Percentiles rank a stretch among this genome's conserved stretches.
Evolutionary conservation across 1,140 invertebrate genomes (phyloP).

Genomic region (Eupristina koningsbergeri): DNA sequence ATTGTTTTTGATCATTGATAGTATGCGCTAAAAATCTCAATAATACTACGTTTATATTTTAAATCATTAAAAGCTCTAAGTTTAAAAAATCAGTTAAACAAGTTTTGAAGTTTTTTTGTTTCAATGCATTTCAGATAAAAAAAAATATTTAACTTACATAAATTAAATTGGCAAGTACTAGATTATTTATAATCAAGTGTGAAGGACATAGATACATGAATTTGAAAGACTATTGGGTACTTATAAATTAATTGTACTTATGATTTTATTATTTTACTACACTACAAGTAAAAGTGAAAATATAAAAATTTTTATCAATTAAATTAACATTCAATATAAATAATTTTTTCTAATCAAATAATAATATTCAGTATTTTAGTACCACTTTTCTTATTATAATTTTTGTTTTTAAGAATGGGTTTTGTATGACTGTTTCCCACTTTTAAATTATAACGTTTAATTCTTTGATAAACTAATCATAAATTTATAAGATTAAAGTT

Average conservation of each 20-base stretch:
- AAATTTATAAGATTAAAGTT: background rate
- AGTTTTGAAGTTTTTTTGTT: constrained; percentile 16
- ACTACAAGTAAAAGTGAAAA: background rate
- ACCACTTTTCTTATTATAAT: background rate
- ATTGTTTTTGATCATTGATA: constrained; percentile 36
- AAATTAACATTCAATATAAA: background rate
- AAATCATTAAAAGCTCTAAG: background rate
- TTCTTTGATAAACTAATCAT: background rate
- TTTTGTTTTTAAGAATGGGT: background rate
- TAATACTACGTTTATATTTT: constrained; percentile 31
- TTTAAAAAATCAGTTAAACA: background rate
- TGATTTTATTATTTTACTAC: background rate
- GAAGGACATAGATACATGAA: constrained; percentile 16
- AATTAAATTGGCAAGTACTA: constrained; percentile 17
- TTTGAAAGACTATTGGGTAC: constrained; percentile 41
- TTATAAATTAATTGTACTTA: background rate
- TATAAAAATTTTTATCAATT: background rate
- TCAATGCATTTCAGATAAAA: background rate
- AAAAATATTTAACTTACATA: background rate
- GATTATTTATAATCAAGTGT: background rate
- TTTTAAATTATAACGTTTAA: background rate
- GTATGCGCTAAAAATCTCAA: constrained; percentile 42
- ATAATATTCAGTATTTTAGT: background rate
- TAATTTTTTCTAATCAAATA: constrained; percentile 5
- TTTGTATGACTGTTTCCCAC: background rate